Base-by-base conservation (phyloP, 2,797 vertebrate genomes). In the Moxostoma hubbsi region DNA sequence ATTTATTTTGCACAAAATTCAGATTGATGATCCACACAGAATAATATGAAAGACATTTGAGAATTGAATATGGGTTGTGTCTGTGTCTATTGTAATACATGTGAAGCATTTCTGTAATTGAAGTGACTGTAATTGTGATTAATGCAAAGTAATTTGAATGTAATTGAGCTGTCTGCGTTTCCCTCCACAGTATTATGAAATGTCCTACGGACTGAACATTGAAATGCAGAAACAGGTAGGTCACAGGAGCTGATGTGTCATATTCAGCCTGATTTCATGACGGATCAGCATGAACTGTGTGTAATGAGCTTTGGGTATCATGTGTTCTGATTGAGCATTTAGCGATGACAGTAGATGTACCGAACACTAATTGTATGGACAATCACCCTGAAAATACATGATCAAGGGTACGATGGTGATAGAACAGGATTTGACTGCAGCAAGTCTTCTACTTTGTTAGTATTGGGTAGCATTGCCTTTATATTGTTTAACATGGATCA, bases 221-320 rank as follows among this genome's bases (percentile, higher is more conserved):
- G 95, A 96, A 89, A 95, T 96, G 95, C 95, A 96, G 86, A 96
- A 96, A 83, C 95, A 96, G 94, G 95, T 96, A 93, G 59, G 84
- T 18, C 24, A 24, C 24, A 24, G 24, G 2, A 24, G 24, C 11
- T 55, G 64, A 59, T 67, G 53, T 45, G 61, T 46, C 9, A 16
- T 64, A n/a, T 49, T 46, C 47, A 43, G 59, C 1, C 24, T 74
- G 73, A 64, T 66, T 66, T 65, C 73, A 67, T 67, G 67, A 55
- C 15, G 6, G 45, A 67, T 47, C 73, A 10, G 62, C 15, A 10
- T 9, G 62, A 75, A 65, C n/a, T 55, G 62, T 51, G 59, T 71
- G 77, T 82, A 81, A 70, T 81, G 70, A 72, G 64, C 75, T 77
- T 49, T 63, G 24, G 7, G 24, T 58, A n/a, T 43, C 13, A 50